phyloP scores from a whole-genome alignment of 2,888 invertebrate species.

The Zele albiditarsus region DNA sequence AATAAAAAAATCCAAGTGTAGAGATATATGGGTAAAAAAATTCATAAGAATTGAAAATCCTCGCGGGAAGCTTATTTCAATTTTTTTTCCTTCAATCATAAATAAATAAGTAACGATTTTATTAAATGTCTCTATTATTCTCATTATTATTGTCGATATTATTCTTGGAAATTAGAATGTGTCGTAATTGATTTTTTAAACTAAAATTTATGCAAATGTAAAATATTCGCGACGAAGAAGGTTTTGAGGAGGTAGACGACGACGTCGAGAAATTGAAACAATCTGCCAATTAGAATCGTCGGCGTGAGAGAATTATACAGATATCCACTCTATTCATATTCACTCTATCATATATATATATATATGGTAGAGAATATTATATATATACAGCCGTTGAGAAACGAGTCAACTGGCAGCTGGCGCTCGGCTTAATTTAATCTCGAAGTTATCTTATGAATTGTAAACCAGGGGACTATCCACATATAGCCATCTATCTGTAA shows the following conservation, averaged over 20 bases:
- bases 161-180: too few species aligned
- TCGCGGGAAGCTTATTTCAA: too few species aligned
- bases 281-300: constrained; percentile 72
- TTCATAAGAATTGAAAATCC: too few species aligned
- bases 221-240: neutral
- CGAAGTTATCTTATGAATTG: constrained; percentile 71
- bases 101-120: too few species aligned
- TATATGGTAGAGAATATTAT: neutral
- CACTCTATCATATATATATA: constrained; percentile 23
- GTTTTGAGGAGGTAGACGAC: neutral
- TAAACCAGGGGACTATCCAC: constrained; percentile 59
- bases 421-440: constrained; percentile 70
- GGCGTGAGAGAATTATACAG: constrained; percentile 71
- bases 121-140: too few species aligned
- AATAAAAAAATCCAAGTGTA: too few species aligned
- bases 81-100: too few species aligned
- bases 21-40: too few species aligned
- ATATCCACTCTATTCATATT: constrained; percentile 61
- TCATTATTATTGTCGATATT: too few species aligned
- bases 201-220: neutral
- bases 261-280: constrained; percentile 66
- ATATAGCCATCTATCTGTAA: neutral
- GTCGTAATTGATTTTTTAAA: neutral
- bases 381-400: neutral
- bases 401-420: constrained; percentile 64